phyloP scores from a whole-genome alignment of 2,113 vertebrate genomes.

The Kobus ellipsiprymnus region DNA sequence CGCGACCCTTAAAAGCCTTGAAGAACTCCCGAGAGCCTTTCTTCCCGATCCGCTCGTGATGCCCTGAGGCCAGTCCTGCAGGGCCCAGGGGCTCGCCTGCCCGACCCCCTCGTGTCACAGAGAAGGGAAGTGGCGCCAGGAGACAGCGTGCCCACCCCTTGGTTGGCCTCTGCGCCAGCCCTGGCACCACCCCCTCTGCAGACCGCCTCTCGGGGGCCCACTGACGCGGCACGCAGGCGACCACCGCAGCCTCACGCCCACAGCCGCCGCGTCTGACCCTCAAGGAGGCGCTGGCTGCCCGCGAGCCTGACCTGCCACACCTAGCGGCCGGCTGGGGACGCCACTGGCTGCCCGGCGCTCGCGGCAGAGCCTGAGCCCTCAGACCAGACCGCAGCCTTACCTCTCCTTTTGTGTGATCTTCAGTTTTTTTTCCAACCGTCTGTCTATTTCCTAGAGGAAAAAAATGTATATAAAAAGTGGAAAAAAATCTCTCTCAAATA shows the following conservation, averaged over 20 bases:
- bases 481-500: slow-evolving; percentile 69
- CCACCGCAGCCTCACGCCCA: neutral
- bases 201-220: neutral
- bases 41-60: neutral
- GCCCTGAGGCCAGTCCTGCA: neutral
- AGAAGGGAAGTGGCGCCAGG: neutral
- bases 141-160: neutral
- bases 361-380: neutral
- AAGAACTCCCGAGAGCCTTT: neutral
- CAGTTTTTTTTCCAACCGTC: slow-evolving; percentile 95
- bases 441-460: slow-evolving; percentile 93
- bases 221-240: neutral
- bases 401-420: slow-evolving; percentile 95
- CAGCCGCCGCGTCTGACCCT: neutral
- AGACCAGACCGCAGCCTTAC: slow-evolving; percentile 76
- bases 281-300: neutral
- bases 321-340: slow-evolving; percentile 15
- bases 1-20: neutral
- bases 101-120: neutral
- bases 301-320: neutral
- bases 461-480: slow-evolving; percentile 75
- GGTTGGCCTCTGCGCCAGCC: neutral
- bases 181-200: neutral
- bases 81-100: neutral
- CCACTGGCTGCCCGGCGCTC: slow-evolving; percentile 52